These are phyloP conservation scores for Hypocryptadius cinnamomeus DNA, from an alignment of 2,113 vertebrate genomes.

Conservation along the genomic window DNA sequence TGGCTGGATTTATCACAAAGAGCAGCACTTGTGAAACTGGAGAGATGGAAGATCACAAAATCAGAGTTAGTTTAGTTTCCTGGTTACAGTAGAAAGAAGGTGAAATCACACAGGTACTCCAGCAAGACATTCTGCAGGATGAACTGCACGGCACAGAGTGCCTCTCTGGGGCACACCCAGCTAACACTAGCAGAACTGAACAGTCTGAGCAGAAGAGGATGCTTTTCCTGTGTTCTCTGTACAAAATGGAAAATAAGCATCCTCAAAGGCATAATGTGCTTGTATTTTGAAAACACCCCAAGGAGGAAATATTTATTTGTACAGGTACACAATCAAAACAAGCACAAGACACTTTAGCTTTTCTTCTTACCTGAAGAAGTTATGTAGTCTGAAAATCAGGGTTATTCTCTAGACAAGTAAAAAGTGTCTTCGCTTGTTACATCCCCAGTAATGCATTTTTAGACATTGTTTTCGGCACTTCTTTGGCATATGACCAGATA, in stretches of 20 bases:
- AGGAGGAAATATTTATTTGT: neutral
- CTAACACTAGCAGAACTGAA: neutral
- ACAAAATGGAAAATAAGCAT: neutral
- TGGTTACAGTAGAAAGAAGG: neutral
- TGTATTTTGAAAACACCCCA: neutral
- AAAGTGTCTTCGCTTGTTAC: neutral
- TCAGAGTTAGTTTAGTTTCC: neutral
- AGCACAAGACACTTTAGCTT: neutral
- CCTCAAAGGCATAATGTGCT: neutral
- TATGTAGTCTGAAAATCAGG: neutral
- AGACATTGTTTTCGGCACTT: neutral
- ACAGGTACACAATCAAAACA: neutral
- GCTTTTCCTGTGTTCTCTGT: neutral
- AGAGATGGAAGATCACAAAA: neutral
- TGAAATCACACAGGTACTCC: neutral
- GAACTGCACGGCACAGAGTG: fast-evolving
- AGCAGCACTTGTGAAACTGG: neutral
- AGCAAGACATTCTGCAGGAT: neutral
- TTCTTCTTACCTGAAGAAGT: neutral
- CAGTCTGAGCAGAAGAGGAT: neutral
- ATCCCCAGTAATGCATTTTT: neutral
- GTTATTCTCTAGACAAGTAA: neutral
- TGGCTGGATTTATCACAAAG: neutral
- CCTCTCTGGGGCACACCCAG: neutral
- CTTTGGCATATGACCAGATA: neutral